Conservation (phyloP, 2,888 invertebrate species). For the Acrobasis suavella region DNA sequence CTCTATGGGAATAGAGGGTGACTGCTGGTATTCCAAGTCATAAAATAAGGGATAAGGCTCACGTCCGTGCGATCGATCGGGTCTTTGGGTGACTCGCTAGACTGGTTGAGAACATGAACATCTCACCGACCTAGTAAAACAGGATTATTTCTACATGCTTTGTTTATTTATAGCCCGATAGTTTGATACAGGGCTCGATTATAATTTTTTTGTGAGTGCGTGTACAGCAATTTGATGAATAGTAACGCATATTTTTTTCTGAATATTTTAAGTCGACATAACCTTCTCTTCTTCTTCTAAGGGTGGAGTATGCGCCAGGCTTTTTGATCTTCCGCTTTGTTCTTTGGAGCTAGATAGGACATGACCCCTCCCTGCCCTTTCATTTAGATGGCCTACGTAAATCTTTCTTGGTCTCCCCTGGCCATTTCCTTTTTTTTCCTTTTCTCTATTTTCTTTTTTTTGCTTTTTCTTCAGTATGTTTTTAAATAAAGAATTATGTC, state of each 20-base stretch:
- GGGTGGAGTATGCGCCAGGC: too few relatives aligned
- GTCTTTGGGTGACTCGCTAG: background rate
- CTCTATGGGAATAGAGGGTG: background rate
- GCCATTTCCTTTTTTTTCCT: too few relatives aligned
- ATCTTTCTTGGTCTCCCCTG: too few relatives aligned
- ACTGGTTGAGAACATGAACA: constrained; percentile 13
- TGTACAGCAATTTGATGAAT: background rate
- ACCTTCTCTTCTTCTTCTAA: too few relatives aligned
- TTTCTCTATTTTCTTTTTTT: too few relatives aligned
- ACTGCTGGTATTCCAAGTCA: background rate
- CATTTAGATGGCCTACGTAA: too few relatives aligned
- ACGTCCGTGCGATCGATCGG: constrained; percentile 5
- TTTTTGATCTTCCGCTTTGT: too few relatives aligned
- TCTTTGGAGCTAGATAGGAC: too few relatives aligned
- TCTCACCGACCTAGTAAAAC: constrained; percentile 2
- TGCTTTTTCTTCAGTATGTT: too few relatives aligned
- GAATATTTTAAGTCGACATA: too few relatives aligned
- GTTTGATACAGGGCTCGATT: background rate
- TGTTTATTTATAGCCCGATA: background rate
- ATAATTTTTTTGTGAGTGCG: background rate
- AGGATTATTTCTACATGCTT: constrained; percentile 2
- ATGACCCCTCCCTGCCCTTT: too few relatives aligned
- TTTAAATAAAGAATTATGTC: too few relatives aligned
- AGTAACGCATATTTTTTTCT: background rate
- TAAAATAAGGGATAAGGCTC: constrained; percentile 1